A percentile compares a stretch with the other conserved stretches of the same genome.
Conservation (phyloP, 2,113 vertebrate genomes). For the Oreochromis niloticus region DNA sequence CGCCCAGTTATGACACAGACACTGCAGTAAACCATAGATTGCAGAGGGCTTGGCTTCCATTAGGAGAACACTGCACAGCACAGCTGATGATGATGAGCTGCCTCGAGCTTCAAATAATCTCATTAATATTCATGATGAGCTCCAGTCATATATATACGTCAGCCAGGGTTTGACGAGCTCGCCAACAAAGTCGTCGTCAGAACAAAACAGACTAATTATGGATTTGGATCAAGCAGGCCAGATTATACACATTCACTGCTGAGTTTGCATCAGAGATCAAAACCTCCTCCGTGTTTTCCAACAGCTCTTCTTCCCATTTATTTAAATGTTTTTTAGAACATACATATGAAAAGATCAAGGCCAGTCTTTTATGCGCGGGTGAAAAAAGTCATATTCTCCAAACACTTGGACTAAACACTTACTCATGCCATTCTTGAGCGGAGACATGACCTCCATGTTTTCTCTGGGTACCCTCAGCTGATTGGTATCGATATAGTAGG, state of each 20-base stretch:
- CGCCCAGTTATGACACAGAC: background rate
- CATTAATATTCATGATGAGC: conserved; percentile 19
- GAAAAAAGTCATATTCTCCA: background rate
- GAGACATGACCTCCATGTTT: conserved; percentile 96
- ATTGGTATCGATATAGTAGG: conserved; percentile 96
- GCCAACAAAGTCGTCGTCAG: background rate
- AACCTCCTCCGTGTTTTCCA: background rate
- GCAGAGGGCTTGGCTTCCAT: background rate
- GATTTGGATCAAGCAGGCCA: background rate
- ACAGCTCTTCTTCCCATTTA: background rate
- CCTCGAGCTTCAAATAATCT: conserved; percentile 14
- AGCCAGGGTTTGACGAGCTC: background rate
- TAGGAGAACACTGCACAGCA: background rate
- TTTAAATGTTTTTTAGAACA: background rate
- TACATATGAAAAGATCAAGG: background rate
- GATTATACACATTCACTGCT: background rate
- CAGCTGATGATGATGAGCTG: background rate
- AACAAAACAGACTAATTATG: background rate
- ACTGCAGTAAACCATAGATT: background rate
- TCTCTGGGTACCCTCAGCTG: conserved; percentile 92
- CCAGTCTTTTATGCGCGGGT: background rate
- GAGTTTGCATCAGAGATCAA: background rate
- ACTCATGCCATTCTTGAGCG: conserved; percentile 99
- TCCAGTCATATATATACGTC: background rate
- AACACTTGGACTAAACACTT: conserved; percentile 35